phyloP scores from a whole-genome alignment of 2,888 invertebrate genomes.

The Antheraea assamensis region DNA sequence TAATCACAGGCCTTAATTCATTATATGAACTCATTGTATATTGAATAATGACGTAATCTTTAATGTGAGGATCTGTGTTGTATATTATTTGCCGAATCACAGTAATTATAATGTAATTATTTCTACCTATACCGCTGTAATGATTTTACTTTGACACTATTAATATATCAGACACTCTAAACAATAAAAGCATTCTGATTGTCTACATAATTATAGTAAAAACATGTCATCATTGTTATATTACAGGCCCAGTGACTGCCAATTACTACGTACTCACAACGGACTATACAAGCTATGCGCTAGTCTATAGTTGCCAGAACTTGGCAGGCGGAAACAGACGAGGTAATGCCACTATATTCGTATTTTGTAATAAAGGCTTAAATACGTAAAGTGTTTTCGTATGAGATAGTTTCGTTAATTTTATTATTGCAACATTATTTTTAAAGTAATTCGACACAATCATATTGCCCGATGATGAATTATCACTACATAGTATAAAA shows the following conservation, averaged over 20 bases:
- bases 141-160: too few relatives aligned
- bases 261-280: slow-evolving; percentile 62
- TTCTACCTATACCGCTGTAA: too few relatives aligned
- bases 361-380: neutral
- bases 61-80: too few relatives aligned
- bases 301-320: slow-evolving; percentile 64
- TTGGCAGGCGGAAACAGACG: slow-evolving; percentile 43
- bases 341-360: slow-evolving; percentile 47
- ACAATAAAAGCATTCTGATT: neutral
- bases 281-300: slow-evolving; percentile 60
- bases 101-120: too few relatives aligned
- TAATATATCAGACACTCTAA: neutral
- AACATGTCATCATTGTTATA: neutral
- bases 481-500: too few relatives aligned
- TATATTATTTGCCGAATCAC: too few relatives aligned
- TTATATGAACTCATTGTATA: too few relatives aligned
- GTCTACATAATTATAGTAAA: neutral
- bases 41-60: too few relatives aligned
- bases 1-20: too few relatives aligned
- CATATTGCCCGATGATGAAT: too few relatives aligned
- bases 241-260: slow-evolving; percentile 43
- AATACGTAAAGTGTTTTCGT: neutral
- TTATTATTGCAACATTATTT: too few relatives aligned
- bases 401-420: neutral
- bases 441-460: too few relatives aligned